A percentile compares a stretch with the other conserved stretches of the same genome.
Conservation (phyloP, 2,888 invertebrate species). For the Margaritifera margaritifera region DNA sequence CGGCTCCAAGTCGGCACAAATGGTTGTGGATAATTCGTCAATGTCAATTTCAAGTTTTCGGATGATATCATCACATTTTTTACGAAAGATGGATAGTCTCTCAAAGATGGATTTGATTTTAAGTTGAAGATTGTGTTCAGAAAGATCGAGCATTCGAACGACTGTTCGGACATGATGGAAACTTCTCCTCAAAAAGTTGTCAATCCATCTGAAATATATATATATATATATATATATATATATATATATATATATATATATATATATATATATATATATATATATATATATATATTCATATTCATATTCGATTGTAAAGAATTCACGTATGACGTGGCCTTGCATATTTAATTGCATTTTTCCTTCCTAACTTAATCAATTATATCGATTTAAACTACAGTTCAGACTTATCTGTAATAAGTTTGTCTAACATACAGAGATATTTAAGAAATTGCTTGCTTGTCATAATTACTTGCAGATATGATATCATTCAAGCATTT, state of each 20-base stretch:
- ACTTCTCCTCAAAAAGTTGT: conserved; percentile 45
- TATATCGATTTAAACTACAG: no score
- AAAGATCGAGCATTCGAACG: conserved; percentile 42
- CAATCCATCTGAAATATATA: conserved; percentile 52
- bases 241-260: no score
- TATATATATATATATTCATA: conserved; percentile 29
- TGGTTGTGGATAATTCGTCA: conserved; percentile 22
- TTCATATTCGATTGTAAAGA: no score
- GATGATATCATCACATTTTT: conserved; percentile 33
- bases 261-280: no score
- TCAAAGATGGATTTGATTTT: conserved; percentile 26
- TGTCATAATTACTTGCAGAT: no score
- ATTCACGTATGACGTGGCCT: no score
- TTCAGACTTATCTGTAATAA: no score
- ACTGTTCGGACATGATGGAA: conserved; percentile 47
- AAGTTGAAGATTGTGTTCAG: conserved; percentile 39
- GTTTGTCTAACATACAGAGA: no score
- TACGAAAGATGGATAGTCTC: conserved; percentile 36
- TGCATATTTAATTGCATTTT: no score
- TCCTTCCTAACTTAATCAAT: no score
- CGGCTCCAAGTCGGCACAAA: conserved; percentile 23
- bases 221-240: no score
- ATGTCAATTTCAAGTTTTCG: conserved; percentile 25
- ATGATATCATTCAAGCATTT: neutral
- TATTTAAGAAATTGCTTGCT: no score